Conservation (phyloP, 2,888 invertebrate species). For the Liposcelis brunnea region DNA sequence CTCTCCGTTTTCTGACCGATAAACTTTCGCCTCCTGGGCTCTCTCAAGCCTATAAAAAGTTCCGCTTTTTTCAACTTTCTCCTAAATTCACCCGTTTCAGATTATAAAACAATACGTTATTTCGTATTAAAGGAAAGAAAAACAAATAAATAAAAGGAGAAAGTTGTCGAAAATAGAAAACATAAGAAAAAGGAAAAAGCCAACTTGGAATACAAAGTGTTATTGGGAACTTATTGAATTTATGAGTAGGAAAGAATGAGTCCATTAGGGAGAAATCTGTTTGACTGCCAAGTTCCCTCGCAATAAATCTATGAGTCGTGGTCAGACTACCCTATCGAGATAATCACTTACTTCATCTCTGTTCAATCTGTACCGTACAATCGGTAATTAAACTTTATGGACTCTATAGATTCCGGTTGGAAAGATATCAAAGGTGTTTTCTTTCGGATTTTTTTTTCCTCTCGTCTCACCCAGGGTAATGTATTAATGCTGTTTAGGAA, state of each 20-base stretch:
- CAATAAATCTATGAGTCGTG: slow-evolving; percentile 2
- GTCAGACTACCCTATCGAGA: slow-evolving; percentile 1
- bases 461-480: slow-evolving; percentile 1
- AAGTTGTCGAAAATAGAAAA: background rate
- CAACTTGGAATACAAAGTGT: slow-evolving; percentile 2
- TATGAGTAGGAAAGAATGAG: slow-evolving; percentile 4
- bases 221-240: slow-evolving; percentile 2
- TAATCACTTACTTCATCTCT: too few species aligned
- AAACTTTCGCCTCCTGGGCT: too few species aligned
- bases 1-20: too few species aligned
- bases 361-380: too few species aligned
- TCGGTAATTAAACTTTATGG: too few species aligned
- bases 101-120: too few species aligned
- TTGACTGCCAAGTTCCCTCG: background rate
- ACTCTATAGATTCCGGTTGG: background rate
- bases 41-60: too few species aligned
- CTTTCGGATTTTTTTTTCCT: slow-evolving; percentile 1
- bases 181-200: background rate
- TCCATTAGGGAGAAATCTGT: background rate
- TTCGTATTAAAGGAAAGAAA: too few species aligned
- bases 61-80: too few species aligned
- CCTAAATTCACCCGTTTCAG: too few species aligned
- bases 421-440: slow-evolving; percentile 2
- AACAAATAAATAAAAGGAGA: too few species aligned
- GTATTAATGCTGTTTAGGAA: background rate